These are phyloP conservation scores for Marmota flaviventris DNA, from an alignment of 2,113 vertebrate genomes.

Conservation along the genomic window DNA sequence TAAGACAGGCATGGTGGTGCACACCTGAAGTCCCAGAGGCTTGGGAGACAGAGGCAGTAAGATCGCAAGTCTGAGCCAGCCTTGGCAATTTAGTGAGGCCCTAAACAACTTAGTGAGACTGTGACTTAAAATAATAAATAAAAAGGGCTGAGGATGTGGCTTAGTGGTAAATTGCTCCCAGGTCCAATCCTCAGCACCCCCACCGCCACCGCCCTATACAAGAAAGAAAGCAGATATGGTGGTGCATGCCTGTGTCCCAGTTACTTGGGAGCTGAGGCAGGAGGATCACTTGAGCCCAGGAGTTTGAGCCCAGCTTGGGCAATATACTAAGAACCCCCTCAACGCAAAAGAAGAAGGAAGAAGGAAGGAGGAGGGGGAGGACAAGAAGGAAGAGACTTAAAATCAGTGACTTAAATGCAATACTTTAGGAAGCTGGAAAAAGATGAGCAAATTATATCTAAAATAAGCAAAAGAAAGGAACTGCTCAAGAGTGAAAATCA, in stretches of 20 bases:
- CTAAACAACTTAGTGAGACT: too few species aligned
- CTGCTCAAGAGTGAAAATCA: neutral
- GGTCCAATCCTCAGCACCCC: too few species aligned
- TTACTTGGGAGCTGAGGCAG: neutral
- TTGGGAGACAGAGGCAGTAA: too few species aligned
- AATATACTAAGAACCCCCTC: neutral
- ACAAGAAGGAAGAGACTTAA: neutral
- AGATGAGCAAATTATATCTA: neutral
- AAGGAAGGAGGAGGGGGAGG: too few species aligned
- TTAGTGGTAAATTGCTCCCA: too few species aligned
- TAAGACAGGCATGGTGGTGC: too few species aligned
- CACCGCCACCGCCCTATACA: too few species aligned
- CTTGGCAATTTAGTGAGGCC: too few species aligned
- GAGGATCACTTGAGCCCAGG: neutral
- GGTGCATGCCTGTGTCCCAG: neutral
- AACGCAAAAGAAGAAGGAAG: neutral
- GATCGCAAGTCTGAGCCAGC: too few species aligned
- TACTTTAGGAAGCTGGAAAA: neutral
- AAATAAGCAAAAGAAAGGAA: neutral
- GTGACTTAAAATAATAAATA: too few species aligned
- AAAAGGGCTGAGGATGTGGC: too few species aligned
- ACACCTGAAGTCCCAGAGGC: too few species aligned
- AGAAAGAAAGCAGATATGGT: neutral
- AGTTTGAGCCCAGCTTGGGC: neutral
- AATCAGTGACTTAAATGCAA: slow-evolving; percentile 16